Evolutionary conservation across 1,140 invertebrate genomes (phyloP), one percentile per base, ranked within the genome.

Genomic region (Xylocopa sonorina): DNA sequence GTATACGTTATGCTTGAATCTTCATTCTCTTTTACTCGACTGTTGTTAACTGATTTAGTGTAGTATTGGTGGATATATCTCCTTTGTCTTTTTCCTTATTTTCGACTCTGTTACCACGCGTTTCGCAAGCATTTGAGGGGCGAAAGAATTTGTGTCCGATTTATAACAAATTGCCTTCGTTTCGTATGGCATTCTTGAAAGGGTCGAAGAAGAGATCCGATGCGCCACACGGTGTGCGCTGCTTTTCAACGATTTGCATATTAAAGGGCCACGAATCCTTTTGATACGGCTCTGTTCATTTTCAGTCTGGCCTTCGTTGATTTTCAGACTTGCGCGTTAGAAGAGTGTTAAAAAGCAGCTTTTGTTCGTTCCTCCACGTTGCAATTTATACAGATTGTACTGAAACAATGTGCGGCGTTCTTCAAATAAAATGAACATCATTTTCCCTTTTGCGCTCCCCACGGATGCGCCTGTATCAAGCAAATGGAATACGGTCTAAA

Each of bases 121-220:
- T 24, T 48, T 46, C 41, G 74, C 60, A 50, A 50, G 74, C 74
- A 69, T 69, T 69, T 32, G 74, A 58, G 55, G 60, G n/a, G 18
- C 41, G 43, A 69, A 21, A 46, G 21, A 50, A 67, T 63, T 67
- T 55, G 34, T n/a, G 43, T 41, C 16, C n/a, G 66, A 77, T 77
- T 77, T 77, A 60, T 60, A 48, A 60, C 53, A 77, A 68, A 77
- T 71, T 71, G 55, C 51, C 53, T 38, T 34, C 51, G 38, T 53
- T 43, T 24, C 63, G 63, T 57, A 34, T 24, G 41, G 41, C 41
- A 48, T 57, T 18, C n/a, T 12, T 14, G 7, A 48, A 41, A 46
- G 32, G 21, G 14, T 32, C 21, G 21, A 34, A 38, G 3, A 57
- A 76, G 38, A 14, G 73, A 53, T 32, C 24, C 21, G n/a, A 24